Conservation (phyloP, 2,797 vertebrate species). For the Rhabdomys pumilio region DNA sequence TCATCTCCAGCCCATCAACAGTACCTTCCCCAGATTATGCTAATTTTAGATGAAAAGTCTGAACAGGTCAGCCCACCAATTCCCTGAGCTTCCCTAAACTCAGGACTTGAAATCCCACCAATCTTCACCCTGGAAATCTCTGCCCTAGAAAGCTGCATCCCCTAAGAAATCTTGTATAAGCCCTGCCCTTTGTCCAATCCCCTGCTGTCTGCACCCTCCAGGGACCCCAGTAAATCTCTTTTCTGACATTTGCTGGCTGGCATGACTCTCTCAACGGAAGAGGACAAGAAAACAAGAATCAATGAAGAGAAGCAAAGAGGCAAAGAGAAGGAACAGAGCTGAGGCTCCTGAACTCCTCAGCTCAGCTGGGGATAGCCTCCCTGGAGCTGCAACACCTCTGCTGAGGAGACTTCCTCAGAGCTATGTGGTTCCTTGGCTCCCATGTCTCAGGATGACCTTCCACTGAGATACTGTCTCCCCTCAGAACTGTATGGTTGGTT, state of each 20-base stretch:
- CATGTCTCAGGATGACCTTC: neutral
- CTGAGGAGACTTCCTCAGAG: neutral
- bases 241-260: neutral
- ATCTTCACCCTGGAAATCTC: neutral
- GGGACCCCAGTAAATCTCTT: neutral
- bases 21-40: neutral
- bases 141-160: neutral
- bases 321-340: neutral
- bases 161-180: neutral
- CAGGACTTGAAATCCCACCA: neutral
- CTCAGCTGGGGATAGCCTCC: neutral
- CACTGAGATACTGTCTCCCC: no score
- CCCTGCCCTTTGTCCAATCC: no score
- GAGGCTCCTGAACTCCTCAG: neutral
- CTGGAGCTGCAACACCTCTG: neutral
- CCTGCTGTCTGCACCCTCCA: neutral
- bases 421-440: neutral
- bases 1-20: neutral
- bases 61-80: neutral
- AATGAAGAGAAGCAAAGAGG: neutral
- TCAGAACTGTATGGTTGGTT: neutral
- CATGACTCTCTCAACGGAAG: neutral
- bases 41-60: neutral
- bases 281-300: neutral
- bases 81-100: neutral